phyloP scores from a whole-genome alignment of 2,113 vertebrate species.

The Gobiocypris rarus region DNA sequence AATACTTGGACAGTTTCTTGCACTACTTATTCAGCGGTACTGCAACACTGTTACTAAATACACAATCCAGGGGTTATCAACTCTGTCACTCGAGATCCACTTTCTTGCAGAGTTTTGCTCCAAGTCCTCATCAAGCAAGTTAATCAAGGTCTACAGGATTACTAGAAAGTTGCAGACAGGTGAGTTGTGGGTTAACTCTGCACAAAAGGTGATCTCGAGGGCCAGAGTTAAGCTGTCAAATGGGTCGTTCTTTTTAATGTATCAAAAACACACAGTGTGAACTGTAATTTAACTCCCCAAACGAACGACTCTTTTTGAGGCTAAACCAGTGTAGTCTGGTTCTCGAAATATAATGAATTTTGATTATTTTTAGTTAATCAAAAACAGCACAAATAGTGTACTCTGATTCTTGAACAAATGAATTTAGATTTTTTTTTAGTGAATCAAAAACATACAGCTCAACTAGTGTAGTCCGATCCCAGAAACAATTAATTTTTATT shows the following conservation, averaged over 20 bases:
- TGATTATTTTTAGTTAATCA: constrained; percentile 41
- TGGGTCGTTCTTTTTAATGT: neutral
- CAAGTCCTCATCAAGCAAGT: too few species aligned
- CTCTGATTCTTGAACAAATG: neutral
- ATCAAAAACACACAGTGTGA: neutral
- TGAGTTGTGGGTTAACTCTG: too few species aligned
- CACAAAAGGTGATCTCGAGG: too few species aligned
- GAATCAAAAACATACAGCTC: neutral
- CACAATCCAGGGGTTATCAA: neutral
- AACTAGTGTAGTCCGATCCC: too few species aligned
- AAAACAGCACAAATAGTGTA: neutral
- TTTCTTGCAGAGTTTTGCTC: too few species aligned
- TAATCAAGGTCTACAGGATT: too few species aligned
- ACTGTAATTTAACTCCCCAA: neutral
- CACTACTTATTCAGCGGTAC: neutral
- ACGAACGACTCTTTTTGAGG: neutral
- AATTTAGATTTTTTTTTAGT: neutral
- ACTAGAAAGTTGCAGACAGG: too few species aligned
- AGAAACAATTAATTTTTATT: too few species aligned
- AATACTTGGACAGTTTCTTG: neutral
- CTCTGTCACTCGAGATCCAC: too few species aligned
- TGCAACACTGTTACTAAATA: neutral
- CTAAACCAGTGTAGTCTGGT: neutral
- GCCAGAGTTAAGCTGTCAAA: too few species aligned
- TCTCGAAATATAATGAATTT: neutral